Base-by-base conservation (phyloP, 2,888 invertebrate genomes). In the Dorcus hopei region DNA sequence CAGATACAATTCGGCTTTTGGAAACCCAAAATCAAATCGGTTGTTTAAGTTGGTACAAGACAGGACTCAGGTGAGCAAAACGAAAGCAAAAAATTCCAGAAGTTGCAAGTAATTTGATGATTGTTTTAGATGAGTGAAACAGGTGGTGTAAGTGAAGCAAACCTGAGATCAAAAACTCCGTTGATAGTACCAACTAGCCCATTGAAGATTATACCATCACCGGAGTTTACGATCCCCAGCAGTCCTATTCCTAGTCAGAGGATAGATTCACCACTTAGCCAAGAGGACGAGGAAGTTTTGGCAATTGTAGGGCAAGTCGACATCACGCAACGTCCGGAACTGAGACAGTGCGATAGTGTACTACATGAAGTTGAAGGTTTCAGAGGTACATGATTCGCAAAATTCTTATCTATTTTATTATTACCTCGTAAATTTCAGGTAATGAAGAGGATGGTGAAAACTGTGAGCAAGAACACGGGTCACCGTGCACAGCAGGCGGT, bases 401-500 rank as follows among this genome's bases (percentile, higher is more conserved):
- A 33, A 33, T 7, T 33, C 6, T 33, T 33, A 33, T 33, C 5
- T 33, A 33, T 6, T 33, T 33, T 33, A 33, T 33, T 33, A 43
- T 26, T 52, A 5, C 16, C 38, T 50, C 6, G 9, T 69, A 45
- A 51, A 45, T 55, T 52, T 51, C 41, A 64, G 63, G 61, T 6
- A 61, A 57, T 8, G 65, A 64, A 47, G 67, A 59, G 39, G 66
- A 66, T 70, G 76, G 78, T 61, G 80, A 79, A 54, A 74, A 73
- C 38, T 71, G 70, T 54, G 82, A 81, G 65, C 79, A 78, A 77
- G 79, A 79, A 58, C 81, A 81, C 41, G 80, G 81, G 8, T 82
- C 80, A 5, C 80, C 82, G 14, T 86, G 85, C 68, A 80, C 81
- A 2, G 81, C 80, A 4, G 85, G 85, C 19, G 86, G 85, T 1